Percentiles rank a stretch among this genome's conserved stretches.
Conservation (phyloP, 1,140 invertebrate species). For the Pseudomyrmex dendroicus region DNA sequence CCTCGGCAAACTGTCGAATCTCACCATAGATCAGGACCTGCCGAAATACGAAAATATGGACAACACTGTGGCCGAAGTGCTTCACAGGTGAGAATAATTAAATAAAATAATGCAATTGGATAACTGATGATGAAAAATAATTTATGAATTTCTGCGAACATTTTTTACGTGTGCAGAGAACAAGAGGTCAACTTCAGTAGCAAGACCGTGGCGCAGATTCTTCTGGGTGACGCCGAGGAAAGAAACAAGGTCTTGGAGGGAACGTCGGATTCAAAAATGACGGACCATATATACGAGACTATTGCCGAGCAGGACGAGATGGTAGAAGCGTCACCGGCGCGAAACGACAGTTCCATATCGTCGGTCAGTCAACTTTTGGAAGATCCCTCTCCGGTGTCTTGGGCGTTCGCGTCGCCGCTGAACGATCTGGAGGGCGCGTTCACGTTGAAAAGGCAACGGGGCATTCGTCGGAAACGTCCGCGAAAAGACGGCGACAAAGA, state of each 20-base stretch:
- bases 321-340: constrained; percentile 64
- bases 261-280: constrained; percentile 25
- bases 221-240: constrained; percentile 77
- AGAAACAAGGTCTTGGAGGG: constrained; percentile 72
- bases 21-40: constrained; percentile 81
- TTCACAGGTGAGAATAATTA: constrained; percentile 74
- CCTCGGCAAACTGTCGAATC: constrained; percentile 76
- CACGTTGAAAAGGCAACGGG: constrained; percentile 82
- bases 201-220: constrained; percentile 81
- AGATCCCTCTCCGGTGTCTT: constrained; percentile 82
- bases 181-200: constrained; percentile 74
- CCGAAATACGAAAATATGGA: constrained; percentile 82
- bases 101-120: background rate
- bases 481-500: constrained; percentile 75
- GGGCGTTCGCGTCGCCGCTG: constrained; percentile 80
- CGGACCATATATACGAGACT: constrained; percentile 76
- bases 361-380: constrained; percentile 83
- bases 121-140: too few species aligned
- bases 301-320: constrained; percentile 63
- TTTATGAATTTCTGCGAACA: too few species aligned
- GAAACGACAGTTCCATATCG: constrained; percentile 82
- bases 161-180: constrained; percentile 65
- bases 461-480: constrained; percentile 82
- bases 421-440: constrained; percentile 82
- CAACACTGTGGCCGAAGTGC: constrained; percentile 79